These are phyloP conservation scores for Trachelus stipa DNA, from an alignment of 2,888 invertebrate species.

Conservation along the genomic window DNA sequence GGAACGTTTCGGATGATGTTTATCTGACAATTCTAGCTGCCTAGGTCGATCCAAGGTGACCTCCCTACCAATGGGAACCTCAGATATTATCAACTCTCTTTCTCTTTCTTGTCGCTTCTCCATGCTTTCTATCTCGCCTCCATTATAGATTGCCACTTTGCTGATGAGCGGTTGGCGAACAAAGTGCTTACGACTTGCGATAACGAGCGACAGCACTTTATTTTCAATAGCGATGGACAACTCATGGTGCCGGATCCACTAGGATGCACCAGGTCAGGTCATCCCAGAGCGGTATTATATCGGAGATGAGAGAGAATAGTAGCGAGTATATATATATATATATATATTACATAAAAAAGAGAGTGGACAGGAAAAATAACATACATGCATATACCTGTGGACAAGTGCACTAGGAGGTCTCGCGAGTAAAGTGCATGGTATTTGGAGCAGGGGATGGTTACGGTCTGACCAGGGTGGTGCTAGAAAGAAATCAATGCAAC, in stretches of 20 bases:
- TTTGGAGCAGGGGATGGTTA: not conserved
- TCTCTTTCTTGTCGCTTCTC: not conserved
- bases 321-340: not conserved
- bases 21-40: not conserved
- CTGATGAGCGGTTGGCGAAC: conserved; percentile 15
- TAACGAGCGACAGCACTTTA: not conserved
- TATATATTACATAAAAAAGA: not conserved
- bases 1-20: not conserved
- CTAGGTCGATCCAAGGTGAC: not conserved
- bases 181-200: not conserved
- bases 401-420: not conserved
- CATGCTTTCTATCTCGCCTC: conserved; percentile 9
- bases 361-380: not conserved
- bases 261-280: not conserved
- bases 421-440: not conserved
- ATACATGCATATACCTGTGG: not conserved
- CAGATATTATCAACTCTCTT: not conserved
- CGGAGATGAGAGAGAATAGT: not conserved
- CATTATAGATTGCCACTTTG: conserved; percentile 32
- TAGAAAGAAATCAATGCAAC: conserved; percentile 21
- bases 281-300: not conserved
- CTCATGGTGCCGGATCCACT: not conserved
- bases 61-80: not conserved
- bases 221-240: not conserved
- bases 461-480: not conserved